These are phyloP conservation scores for Drosophila kanekoi DNA, from an alignment of 2,888 invertebrate species.

Conservation along the genomic window DNA sequence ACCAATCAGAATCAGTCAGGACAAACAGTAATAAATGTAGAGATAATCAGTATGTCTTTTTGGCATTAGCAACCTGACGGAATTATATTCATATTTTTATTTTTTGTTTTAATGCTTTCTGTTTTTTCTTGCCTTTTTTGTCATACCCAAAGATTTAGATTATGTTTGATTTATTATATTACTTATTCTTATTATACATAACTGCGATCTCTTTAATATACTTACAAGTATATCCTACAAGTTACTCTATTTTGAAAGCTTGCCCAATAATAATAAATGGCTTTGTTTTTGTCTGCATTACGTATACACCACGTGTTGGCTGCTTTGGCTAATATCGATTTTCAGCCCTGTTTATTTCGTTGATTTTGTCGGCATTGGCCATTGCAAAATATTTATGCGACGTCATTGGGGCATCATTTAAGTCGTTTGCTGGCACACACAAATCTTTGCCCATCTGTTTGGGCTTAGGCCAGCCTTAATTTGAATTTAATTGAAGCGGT, in stretches of 20 bases:
- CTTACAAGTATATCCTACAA: slow-evolving; percentile 5
- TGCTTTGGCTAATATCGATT: slow-evolving; percentile 64
- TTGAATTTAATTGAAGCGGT: slow-evolving; percentile 77
- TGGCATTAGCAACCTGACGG: too few species aligned
- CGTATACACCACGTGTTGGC: slow-evolving; percentile 61
- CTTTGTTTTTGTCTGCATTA: slow-evolving; percentile 62
- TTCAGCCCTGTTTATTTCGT: slow-evolving; percentile 55
- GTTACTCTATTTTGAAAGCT: slow-evolving; percentile 1
- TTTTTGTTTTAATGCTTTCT: not conserved
- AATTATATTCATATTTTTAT: not conserved
- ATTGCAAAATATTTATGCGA: slow-evolving; percentile 75
- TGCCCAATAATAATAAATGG: slow-evolving; percentile 58
- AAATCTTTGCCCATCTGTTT: slow-evolving; percentile 69
- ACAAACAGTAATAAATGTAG: too few species aligned
- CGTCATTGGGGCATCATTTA: slow-evolving; percentile 76
- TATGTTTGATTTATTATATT: slow-evolving; percentile 9
- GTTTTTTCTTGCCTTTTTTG: not conserved
- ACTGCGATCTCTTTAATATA: not conserved
- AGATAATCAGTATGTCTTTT: too few species aligned
- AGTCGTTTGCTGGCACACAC: slow-evolving; percentile 53
- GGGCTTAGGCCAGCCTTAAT: slow-evolving; percentile 72
- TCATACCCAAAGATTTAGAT: not conserved
- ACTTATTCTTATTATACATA: not conserved
- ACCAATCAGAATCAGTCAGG: too few species aligned
- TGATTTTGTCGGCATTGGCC: slow-evolving; percentile 42